These are phyloP conservation scores for Podabrus alpinus DNA, from an alignment of 2,888 invertebrate genomes.

Conservation along the genomic window DNA sequence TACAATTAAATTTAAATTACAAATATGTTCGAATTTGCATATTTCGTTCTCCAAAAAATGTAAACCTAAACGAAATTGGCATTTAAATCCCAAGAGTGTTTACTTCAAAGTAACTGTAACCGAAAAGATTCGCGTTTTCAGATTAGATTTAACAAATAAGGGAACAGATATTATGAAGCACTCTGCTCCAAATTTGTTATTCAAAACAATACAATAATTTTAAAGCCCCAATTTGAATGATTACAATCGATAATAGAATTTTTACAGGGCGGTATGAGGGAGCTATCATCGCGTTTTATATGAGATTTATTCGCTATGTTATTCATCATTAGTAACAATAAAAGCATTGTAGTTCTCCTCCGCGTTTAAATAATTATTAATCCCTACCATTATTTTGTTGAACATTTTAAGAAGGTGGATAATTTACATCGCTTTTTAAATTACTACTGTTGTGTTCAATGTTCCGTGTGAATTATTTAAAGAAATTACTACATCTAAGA, in stretches of 20 bases:
- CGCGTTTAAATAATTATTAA: background rate
- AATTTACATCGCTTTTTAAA: conserved; percentile 9
- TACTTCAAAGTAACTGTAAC: background rate
- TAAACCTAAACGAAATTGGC: conserved; percentile 1
- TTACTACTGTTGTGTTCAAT: background rate
- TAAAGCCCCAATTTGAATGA: background rate
- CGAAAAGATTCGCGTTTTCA: background rate
- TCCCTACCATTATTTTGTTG: background rate
- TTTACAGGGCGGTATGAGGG: background rate
- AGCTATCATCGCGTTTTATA: background rate
- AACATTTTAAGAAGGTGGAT: background rate
- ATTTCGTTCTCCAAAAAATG: background rate
- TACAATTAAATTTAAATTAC: background rate
- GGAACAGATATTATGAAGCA: background rate
- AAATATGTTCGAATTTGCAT: background rate
- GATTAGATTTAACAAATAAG: background rate
- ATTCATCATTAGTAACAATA: background rate
- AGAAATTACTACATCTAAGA: conserved; percentile 14
- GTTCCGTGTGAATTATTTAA: conserved; percentile 10
- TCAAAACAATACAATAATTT: background rate
- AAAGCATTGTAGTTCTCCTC: background rate
- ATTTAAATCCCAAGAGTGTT: background rate
- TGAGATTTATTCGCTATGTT: background rate
- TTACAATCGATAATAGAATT: background rate
- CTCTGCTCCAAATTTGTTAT: background rate